These are phyloP conservation scores for Drosophila multiciliata DNA, from an alignment of 2,888 invertebrate genomes.

Conservation along the genomic window DNA sequence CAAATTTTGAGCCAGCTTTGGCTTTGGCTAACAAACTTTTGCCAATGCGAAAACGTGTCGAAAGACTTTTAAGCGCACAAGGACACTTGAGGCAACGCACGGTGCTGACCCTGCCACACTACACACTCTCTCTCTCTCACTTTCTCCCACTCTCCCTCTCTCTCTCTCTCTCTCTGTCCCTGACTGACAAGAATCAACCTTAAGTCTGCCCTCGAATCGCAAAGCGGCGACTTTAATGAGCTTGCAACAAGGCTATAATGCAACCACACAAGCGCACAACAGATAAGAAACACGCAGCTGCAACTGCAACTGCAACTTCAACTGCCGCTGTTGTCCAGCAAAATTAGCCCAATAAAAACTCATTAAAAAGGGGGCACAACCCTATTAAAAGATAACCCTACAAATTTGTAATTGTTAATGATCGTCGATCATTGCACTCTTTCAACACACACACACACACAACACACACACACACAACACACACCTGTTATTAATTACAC, in stretches of 20 bases:
- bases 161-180: constrained; percentile 4
- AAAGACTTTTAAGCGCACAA: constrained; percentile 74
- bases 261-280: constrained; percentile 8
- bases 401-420: constrained; percentile 42
- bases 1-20: constrained; percentile 63
- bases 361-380: constrained; percentile 41
- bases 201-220: constrained; percentile 63
- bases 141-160: too few relatives aligned
- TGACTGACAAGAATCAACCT: constrained; percentile 26
- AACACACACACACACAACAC: background rate
- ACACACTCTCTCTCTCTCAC: background rate
- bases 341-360: constrained; percentile 59
- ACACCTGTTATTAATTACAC: constrained; percentile 14
- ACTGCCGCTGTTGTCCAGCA: constrained; percentile 29
- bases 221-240: constrained; percentile 65
- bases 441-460: background rate
- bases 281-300: constrained; percentile 52
- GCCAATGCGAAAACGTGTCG: constrained; percentile 67
- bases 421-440: constrained; percentile 24
- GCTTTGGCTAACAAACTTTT: constrained; percentile 69
- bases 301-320: constrained; percentile 6
- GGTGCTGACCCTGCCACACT: constrained; percentile 20
- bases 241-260: constrained; percentile 52
- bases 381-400: constrained; percentile 40
- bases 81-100: constrained; percentile 64